Evolutionary conservation across 2,113 vertebrate genomes (phyloP), one percentile per base, ranked within the genome.

Genomic region (Oreochromis tanganicae): DNA sequence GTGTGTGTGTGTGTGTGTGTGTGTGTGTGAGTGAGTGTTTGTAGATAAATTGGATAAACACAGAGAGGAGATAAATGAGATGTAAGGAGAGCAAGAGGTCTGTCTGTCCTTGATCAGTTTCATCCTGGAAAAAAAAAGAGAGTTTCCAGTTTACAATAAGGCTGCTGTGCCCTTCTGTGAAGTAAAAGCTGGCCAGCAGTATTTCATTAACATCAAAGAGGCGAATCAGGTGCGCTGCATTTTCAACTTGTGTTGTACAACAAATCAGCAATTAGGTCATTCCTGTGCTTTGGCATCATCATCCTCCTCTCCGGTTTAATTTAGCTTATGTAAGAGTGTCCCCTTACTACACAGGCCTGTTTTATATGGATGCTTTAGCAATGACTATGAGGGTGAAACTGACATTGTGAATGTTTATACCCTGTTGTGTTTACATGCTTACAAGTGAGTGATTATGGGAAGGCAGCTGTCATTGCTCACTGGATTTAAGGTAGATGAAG

Each of bases 121-220:
- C 46, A 57, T 88, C 57, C 29, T 73, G 14, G 52, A 75, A 87
- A 88, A 61, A 87, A 88, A 68, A 14, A 75, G 81, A 14, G 21
- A 73, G 38, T 88, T 93, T 89, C 57, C n/a, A 63, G 79, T 79
- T 87, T 34, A 86, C 68, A 85, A 86, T 13, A 32, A 55, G 50
- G 41, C 55, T 13, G 57, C 82, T 83, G 83, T 89, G 79, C 52
- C 63, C 81, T 48, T n/a, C 71, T 73, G 7, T 19, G 7, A n/a
- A n/a, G 38, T 73, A 50, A 85, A 50, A 54, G 54, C 79, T 43
- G 84, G 38, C 86, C 90, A 93, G 80, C 85, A 89, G 90, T 81
- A 84, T 87, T 88, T 92, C 80, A 92, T 93, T 90, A 92, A 89
- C 87, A 91, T 92, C 88, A 93, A 93, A 93, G 88, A 71, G 43